These are phyloP conservation scores for Acrossocheilus fasciatus DNA, from an alignment of 2,797 vertebrate species.

Conservation along the genomic window DNA sequence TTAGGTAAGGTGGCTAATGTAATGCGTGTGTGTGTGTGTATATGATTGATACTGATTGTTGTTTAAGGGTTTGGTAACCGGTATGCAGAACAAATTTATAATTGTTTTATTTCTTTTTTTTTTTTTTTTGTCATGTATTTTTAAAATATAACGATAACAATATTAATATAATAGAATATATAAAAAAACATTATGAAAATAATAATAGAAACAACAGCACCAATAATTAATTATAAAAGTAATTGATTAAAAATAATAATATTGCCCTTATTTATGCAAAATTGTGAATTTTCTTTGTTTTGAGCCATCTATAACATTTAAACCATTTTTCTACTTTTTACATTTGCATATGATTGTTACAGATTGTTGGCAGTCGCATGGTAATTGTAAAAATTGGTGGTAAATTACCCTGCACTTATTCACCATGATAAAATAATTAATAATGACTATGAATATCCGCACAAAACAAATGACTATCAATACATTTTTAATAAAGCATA, in stretches of 20 bases:
- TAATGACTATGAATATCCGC: neutral
- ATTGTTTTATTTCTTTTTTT: neutral
- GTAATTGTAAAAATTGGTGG: neutral
- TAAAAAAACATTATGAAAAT: neutral
- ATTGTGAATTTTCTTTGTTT: neutral
- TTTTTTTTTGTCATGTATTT: neutral
- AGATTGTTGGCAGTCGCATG: neutral
- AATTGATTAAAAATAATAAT: neutral
- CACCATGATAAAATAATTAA: neutral
- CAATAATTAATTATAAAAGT: neutral
- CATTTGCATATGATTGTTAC: neutral
- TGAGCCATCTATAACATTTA: neutral
- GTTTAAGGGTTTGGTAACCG: neutral
- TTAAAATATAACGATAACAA: no score
- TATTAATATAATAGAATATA: no score
- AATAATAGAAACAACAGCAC: neutral
- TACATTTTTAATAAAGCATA: neutral
- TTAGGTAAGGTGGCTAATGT: neutral
- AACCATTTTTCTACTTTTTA: neutral
- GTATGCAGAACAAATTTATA: neutral
- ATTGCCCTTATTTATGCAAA: neutral
- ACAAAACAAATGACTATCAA: neutral
- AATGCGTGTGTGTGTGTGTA: neutral
- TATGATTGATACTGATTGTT: neutral
- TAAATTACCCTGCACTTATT: neutral